A percentile compares a stretch with the other conserved stretches of the same genome.
Conservation (phyloP, 2,888 invertebrate genomes). For the Thereva unica region DNA sequence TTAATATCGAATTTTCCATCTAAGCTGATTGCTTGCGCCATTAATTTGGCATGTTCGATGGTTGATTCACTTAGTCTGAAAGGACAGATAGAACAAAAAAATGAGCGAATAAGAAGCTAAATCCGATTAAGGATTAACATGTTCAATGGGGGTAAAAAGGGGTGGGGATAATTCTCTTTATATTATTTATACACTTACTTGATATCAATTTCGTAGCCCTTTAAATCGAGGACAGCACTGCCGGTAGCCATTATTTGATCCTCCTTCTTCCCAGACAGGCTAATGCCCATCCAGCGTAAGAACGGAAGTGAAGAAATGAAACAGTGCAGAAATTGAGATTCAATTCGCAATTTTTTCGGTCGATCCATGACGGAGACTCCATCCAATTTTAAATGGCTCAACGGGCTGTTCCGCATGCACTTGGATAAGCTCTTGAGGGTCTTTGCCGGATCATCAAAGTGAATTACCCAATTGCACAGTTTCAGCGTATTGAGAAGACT, state of each 20-base stretch:
- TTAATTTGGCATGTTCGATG: slow-evolving; percentile 50
- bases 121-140: no score
- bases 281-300: slow-evolving; percentile 50
- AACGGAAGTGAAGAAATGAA: slow-evolving; percentile 48
- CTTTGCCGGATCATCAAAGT: slow-evolving; percentile 49
- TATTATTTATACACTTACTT: slow-evolving; percentile 45
- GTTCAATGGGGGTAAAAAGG: background rate
- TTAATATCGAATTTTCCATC: slow-evolving; percentile 52
- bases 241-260: slow-evolving; percentile 50
- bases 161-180: slow-evolving; percentile 10
- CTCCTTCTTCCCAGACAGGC: slow-evolving; percentile 49
- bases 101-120: background rate
- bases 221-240: slow-evolving; percentile 49
- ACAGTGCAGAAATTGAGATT: slow-evolving; percentile 48
- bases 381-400: slow-evolving; percentile 51
- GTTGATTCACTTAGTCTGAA: slow-evolving; percentile 50
- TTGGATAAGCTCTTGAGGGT: slow-evolving; percentile 49
- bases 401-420: slow-evolving; percentile 48
- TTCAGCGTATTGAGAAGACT: slow-evolving; percentile 50
- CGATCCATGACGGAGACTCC: slow-evolving; percentile 50
- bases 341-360: slow-evolving; percentile 48
- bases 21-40: slow-evolving; percentile 51
- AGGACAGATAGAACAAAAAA: background rate
- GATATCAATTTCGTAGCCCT: slow-evolving; percentile 51
- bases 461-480: slow-evolving; percentile 51